These are phyloP conservation scores for Ctenopoma multispine DNA, from an alignment of 2,797 vertebrate genomes.

Conservation along the genomic window DNA sequence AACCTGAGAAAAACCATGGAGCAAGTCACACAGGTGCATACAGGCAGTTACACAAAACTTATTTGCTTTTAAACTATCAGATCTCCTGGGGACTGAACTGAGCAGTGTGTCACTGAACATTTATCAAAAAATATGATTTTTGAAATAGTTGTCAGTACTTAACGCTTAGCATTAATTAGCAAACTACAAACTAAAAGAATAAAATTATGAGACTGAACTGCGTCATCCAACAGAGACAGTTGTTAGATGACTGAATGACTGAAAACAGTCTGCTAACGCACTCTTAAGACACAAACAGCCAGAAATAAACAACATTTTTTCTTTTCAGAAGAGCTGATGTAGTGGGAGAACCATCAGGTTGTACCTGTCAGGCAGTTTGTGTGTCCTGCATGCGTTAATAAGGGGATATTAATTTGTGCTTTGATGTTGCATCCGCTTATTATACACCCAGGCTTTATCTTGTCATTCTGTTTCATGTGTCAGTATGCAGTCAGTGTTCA, in stretches of 20 bases:
- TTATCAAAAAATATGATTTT: not conserved
- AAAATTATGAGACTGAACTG: too few relatives aligned
- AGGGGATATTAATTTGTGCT: conserved; percentile 33
- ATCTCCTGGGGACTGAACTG: not conserved
- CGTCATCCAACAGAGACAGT: too few relatives aligned
- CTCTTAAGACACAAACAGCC: conserved; percentile 4
- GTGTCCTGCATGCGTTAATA: conserved; percentile 40
- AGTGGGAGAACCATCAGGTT: conserved; percentile 22
- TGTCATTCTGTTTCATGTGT: conserved; percentile 48
- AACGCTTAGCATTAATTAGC: not conserved
- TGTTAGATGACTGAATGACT: too few relatives aligned
- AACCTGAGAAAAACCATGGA: conserved; percentile 90
- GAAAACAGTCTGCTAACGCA: too few relatives aligned
- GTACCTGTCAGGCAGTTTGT: conserved; percentile 45
- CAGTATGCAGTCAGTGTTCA: conserved; percentile 33
- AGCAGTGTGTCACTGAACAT: not conserved
- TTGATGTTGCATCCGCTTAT: conserved; percentile 50
- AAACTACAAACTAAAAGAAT: not conserved
- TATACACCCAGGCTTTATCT: conserved; percentile 47
- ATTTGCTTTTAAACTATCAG: not conserved
- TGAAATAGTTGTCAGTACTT: not conserved
- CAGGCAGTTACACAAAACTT: too few relatives aligned
- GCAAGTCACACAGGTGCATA: conserved; percentile 82
- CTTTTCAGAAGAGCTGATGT: conserved; percentile 4
- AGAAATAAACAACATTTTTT: not conserved